Evolutionary conservation across 2,888 invertebrate genomes (phyloP), one percentile per base, ranked within the genome.

Genomic region (Alcis repandata): DNA sequence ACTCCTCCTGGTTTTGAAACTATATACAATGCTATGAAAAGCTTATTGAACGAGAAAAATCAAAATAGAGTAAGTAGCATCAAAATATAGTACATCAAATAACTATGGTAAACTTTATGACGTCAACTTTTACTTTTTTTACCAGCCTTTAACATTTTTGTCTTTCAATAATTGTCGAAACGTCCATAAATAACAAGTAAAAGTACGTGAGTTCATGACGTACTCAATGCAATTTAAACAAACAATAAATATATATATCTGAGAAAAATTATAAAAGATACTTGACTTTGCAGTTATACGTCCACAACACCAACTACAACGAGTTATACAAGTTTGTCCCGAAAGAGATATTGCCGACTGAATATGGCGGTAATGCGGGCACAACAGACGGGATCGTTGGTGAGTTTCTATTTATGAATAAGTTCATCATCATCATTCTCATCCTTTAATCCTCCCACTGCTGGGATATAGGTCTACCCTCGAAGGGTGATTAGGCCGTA

Each of bases 291-390:
- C 79, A 95, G 94, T 73, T 95, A 2, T 90, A 85, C 74, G 89
- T 95, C 0, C 95, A 95, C 70, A 93, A 92, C 65, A 93, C 94
- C 72, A 86, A 94, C 74, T 86, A 93, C 62, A 94, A 95, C 0
- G 93, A 93, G 19, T 85, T 96, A 53, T 94, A 94, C 73, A 87
- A 95, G 73, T 76, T 89, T 48, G 60, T 96, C 15, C 94, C 95
- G 0, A 92, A 94, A 71, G 89, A 94, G 3, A 85, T 94, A 41
- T 83, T 96, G 52, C 96, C 96, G 0, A 82, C 81, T 7, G 96
- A 96, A 78, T 96, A 96, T 77, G 96, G 96, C 8, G 96, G 96
- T 0, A 90, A 90, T 15, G 95, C 91, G 32, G 94, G 94, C 1
- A 86, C 94, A 4, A 80, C 95, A 4, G 83, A 87, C 52, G 92